Base-by-base conservation (phyloP, 2,888 invertebrate genomes). In the Xanthostigma xanthostigma region DNA sequence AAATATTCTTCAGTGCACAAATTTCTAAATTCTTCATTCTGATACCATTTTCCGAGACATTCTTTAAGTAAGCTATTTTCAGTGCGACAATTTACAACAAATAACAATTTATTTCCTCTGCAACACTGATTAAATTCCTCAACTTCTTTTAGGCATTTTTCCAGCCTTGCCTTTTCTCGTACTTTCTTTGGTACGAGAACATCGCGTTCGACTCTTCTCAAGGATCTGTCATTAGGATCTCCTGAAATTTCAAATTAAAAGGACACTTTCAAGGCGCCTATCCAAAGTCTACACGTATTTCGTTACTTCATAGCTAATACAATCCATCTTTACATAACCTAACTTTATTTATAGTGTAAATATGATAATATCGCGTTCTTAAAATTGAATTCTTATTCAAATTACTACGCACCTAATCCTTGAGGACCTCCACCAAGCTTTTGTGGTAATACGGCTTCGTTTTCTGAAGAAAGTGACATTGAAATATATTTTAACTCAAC, bases 101-200 rank as follows among this genome's bases (percentile, higher is more conserved):
- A 81, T 1, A 81, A 58, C 0, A 88, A 42, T 44, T 77, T 75
- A 47, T 73, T 71, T 3, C 71, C 75, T 63, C 82, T 83, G 59
- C 89, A 88, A 62, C 89, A 90, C 43, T 78, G 69, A 36, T 76
- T 72, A 59, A 84, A 84, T 44, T 82, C 77, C 61, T 72, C 66
- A 0, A 89, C 87, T 70, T 84, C 81, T 54, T 75, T 65, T 0
- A 62, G 51, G 65, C 96, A 96, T 64, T 91, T 88, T 59, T 86
- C 84, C 11, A 60, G 62, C 63, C 80, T 85, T 1, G 92, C 85
- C 57, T 79, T 81, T 27, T 89, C 87, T 55, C 94, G 75, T 73
- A 96, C 84, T 59, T 85, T 78, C 66, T 92, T 87, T 0, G 94
- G 89, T 62, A 97, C 85, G 54, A 94, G 63, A 13, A 96, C 81